Conservation (phyloP, 2,888 invertebrate genomes). For the Arenicola marina region DNA sequence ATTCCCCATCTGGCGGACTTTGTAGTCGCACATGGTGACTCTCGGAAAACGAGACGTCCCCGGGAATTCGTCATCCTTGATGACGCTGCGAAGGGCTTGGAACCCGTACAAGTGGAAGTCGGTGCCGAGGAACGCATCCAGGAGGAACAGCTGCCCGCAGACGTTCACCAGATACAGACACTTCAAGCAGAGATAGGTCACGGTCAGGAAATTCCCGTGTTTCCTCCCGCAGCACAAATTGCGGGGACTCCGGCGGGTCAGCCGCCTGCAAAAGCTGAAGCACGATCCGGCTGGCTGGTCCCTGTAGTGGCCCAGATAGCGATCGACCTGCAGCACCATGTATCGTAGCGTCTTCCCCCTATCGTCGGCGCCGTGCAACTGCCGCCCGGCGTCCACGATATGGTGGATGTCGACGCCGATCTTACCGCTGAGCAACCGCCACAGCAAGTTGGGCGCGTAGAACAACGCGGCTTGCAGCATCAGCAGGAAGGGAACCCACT, state of each 20-base stretch:
- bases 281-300: constrained; percentile 57
- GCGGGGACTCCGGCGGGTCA: constrained; percentile 54
- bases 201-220: constrained; percentile 61
- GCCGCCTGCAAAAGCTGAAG: constrained; percentile 51
- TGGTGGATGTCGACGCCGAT: constrained; percentile 46
- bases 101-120: constrained; percentile 60
- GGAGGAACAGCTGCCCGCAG: constrained; percentile 62
- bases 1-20: constrained; percentile 56
- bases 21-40: constrained; percentile 59
- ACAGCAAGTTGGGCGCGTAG: constrained; percentile 63
- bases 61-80: constrained; percentile 57
- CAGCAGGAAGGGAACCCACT: constrained; percentile 63
- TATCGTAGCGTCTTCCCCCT: constrained; percentile 59
- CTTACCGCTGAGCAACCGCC: constrained; percentile 63
- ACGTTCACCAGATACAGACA: constrained; percentile 60
- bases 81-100: constrained; percentile 61
- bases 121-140: constrained; percentile 63
- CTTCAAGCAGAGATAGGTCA: constrained; percentile 61
- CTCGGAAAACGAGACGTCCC: constrained; percentile 55
- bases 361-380: constrained; percentile 40
- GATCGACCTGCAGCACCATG: constrained; percentile 62
- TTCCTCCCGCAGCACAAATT: constrained; percentile 35
- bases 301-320: constrained; percentile 59
- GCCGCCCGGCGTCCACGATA: constrained; percentile 29
- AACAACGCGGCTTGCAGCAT: constrained; percentile 63